These are phyloP conservation scores for Heteromyza rotundicornis DNA, from an alignment of 2,888 invertebrate species.

Conservation along the genomic window DNA sequence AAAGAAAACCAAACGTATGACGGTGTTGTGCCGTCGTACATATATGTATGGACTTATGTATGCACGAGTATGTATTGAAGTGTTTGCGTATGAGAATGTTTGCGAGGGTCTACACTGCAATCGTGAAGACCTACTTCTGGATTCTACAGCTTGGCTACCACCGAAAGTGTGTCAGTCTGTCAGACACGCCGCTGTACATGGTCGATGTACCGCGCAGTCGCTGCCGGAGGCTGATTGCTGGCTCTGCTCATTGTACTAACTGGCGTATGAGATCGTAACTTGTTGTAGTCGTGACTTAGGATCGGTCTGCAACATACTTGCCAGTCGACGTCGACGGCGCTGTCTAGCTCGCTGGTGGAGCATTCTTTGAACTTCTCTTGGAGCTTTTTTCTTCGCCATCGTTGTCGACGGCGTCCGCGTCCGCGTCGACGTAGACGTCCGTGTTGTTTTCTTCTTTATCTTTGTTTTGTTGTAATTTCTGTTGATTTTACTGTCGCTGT, in stretches of 20 bases:
- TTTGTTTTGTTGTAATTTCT: background rate
- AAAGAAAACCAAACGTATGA: background rate
- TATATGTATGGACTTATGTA: no score
- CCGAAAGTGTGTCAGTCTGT: conserved; percentile 34
- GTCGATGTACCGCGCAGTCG: no score
- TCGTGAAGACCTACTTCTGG: conserved; percentile 23
- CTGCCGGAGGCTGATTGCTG: no score
- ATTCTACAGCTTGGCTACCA: background rate
- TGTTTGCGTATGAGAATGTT: background rate
- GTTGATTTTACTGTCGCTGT: conserved; percentile 6
- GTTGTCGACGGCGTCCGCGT: conserved; percentile 18
- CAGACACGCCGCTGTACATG: conserved; percentile 25
- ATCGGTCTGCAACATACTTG: conserved; percentile 31
- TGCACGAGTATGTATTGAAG: no score
- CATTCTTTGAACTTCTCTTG: conserved; percentile 5
- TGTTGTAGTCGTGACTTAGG: conserved; percentile 19
- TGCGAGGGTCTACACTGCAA: background rate
- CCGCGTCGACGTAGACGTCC: no score
- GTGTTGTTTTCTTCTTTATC: conserved; percentile 18
- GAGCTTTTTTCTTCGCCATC: conserved; percentile 7
- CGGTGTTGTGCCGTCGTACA: no score
- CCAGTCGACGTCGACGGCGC: conserved; percentile 11
- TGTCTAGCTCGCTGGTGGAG: conserved; percentile 21
- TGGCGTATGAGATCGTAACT: background rate
- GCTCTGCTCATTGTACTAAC: no score